These are phyloP conservation scores for Mythimna loreyi DNA, from an alignment of 2,888 invertebrate genomes.

Conservation along the genomic window DNA sequence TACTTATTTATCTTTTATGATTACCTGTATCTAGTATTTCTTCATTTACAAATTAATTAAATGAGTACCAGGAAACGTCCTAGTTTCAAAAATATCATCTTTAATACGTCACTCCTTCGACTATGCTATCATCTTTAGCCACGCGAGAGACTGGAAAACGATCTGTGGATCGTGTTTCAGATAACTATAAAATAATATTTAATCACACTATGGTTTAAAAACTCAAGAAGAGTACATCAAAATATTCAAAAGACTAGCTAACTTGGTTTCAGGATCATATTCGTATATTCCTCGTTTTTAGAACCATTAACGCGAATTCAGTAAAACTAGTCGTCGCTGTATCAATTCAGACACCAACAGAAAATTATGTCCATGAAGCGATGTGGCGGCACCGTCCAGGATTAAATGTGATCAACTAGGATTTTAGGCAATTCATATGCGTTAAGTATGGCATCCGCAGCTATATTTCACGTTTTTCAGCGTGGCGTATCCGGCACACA, in stretches of 20 bases:
- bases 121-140: conserved; percentile 30
- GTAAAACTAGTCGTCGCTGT: conserved; percentile 29
- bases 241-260: conserved; percentile 25
- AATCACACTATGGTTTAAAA: too few relatives aligned
- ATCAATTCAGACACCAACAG: conserved; percentile 53
- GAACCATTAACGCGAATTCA: conserved; percentile 45
- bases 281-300: conserved; percentile 42
- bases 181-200: background rate
- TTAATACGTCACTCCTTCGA: conserved; percentile 7
- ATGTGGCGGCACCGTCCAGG: conserved; percentile 36
- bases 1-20: too few relatives aligned
- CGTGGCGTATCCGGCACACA: conserved; percentile 79
- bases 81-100: conserved; percentile 2
- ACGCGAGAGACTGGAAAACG: conserved; percentile 33
- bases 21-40: background rate
- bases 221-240: background rate
- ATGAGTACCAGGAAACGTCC: too few relatives aligned
- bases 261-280: conserved; percentile 24
- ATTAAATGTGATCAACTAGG: conserved; percentile 70
- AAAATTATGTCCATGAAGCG: conserved; percentile 67
- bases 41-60: background rate
- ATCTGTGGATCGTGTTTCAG: conserved; percentile 3
- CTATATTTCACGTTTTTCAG: conserved; percentile 80
- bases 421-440: conserved; percentile 77
- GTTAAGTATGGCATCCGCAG: conserved; percentile 73